These are phyloP conservation scores for Auanema freiburgensis DNA, from an alignment of 2,888 invertebrate genomes.

Conservation along the genomic window DNA sequence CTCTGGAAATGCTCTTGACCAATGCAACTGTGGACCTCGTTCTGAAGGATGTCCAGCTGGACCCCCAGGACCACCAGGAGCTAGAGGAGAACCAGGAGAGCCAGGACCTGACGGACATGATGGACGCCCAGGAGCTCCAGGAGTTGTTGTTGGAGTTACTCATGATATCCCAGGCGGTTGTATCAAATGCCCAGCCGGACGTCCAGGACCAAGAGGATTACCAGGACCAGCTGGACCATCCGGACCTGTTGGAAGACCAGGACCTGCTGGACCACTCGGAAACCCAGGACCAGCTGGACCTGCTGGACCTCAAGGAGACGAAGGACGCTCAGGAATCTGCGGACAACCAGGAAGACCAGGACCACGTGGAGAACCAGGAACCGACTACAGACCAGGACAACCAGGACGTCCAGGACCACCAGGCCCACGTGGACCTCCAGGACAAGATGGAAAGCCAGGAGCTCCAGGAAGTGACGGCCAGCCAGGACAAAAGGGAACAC, in stretches of 20 bases:
- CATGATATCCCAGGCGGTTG: conserved; percentile 54
- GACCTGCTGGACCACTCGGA: conserved; percentile 39
- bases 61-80: conserved; percentile 52
- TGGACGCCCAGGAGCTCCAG: conserved; percentile 47
- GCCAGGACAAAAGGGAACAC: conserved; percentile 39
- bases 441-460: conserved; percentile 42
- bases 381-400: conserved; percentile 43
- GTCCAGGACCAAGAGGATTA: conserved; percentile 38
- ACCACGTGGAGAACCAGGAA: conserved; percentile 44
- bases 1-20: conserved; percentile 30
- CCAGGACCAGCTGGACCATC: conserved; percentile 38
- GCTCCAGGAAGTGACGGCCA: conserved; percentile 41
- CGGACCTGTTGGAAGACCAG: conserved; percentile 38
- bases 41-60: conserved; percentile 50
- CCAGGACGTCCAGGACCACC: conserved; percentile 42
- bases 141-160: conserved; percentile 45
- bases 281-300: conserved; percentile 35
- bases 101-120: conserved; percentile 45
- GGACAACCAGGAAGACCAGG: conserved; percentile 44
- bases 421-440: conserved; percentile 46
- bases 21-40: conserved; percentile 51
- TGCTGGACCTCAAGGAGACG: conserved; percentile 35
- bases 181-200: conserved; percentile 43
- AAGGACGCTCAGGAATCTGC: conserved; percentile 34
- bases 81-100: conserved; percentile 38